Evolutionary conservation across 2,113 vertebrate genomes (phyloP), one percentile per base, ranked within the genome.

Genomic region (Sinocyclocheilus maitianheensis): DNA sequence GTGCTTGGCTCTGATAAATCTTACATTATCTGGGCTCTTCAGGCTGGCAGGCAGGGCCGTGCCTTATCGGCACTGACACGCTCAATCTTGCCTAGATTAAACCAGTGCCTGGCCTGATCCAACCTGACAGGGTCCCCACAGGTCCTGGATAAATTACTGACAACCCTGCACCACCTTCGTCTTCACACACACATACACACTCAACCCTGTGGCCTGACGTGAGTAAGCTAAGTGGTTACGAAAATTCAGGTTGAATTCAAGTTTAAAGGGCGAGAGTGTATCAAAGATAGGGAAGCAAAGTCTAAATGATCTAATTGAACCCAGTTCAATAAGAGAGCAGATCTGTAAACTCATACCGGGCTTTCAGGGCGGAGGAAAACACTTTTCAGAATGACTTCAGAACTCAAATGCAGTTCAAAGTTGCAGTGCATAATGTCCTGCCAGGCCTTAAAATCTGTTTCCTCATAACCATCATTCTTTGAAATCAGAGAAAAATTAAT

Each of bases 41-140:
- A 94, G 92, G 90, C 92, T 92, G 86, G 91, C 86, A 84, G 86
- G 91, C 92, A 90, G 91, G 89, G 90, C 88, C 84, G 88, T 92
- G 91, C 88, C 90, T 94, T 94, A 94, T 94, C 93, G 62, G 87
- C 77, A 85, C 89, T 92, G 94, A 93, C 92, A 93, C 86, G 90
- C 92, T 92, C 93, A 93, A 93, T 93, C 93, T 94, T 90, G 81
- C 90, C 89, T 88, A 93, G 92, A 94, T 93, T 93, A 94, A 91
- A 91, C 92, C 92, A 90, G 90, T 84, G 81, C 91, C 91, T 89
- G 87, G 89, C 85, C 86, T 88, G 89, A 91, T 90, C 89, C 88
- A 89, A 89, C 84, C 89, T 91, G 91, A 91, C 91, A 91, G 89
- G 89, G 89, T 88, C 89, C 90, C 90, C 85, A 85, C 87, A 87